Percentiles rank a stretch among this genome's conserved stretches.
Conservation (phyloP, 2,113 vertebrate species). For the Copsychus sechellarum region DNA sequence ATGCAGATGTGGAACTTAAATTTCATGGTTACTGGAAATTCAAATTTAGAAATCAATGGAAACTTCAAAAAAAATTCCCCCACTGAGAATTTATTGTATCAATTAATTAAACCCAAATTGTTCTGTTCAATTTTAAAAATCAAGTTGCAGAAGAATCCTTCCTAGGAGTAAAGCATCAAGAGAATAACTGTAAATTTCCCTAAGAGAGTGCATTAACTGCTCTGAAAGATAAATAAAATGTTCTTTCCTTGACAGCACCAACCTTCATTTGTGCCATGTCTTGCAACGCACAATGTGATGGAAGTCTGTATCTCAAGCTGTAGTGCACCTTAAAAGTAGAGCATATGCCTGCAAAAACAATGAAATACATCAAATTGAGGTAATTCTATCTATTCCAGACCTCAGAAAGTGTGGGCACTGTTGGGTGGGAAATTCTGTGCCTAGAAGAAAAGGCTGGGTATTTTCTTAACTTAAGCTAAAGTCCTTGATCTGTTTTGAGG, state of each 20-base stretch:
- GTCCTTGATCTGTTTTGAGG: background rate
- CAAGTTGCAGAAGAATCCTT: background rate
- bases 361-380: fast-evolving
- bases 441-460: background rate
- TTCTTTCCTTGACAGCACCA: background rate
- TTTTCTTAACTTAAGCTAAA: background rate
- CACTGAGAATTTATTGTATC: background rate
- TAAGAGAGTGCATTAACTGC: background rate
- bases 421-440: background rate
- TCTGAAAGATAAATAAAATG: background rate
- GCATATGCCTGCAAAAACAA: background rate
- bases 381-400: background rate
- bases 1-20: background rate
- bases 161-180: background rate
- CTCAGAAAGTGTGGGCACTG: background rate
- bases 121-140: background rate
- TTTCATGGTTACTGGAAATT: background rate
- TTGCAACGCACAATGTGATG: background rate
- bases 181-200: background rate
- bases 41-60: background rate
- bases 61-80: background rate
- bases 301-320: background rate
- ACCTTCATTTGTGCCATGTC: background rate
- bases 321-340: background rate
- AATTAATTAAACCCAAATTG: background rate